Conservation (phyloP, 2,113 vertebrate genomes). For the Hippocampus abdominalis region DNA sequence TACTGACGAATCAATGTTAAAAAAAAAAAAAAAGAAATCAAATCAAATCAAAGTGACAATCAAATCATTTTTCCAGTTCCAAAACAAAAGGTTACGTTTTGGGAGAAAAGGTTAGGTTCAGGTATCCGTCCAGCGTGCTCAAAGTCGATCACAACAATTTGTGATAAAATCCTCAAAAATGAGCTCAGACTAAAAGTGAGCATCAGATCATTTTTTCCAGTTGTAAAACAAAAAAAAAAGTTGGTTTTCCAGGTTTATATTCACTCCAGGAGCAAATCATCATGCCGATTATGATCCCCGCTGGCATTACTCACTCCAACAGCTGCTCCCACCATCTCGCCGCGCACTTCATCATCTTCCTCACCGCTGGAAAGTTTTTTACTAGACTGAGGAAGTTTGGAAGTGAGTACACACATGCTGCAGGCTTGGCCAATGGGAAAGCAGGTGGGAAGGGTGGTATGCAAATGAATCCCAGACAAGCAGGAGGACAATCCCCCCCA, state of each 20-base stretch:
- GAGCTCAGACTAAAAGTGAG: neutral
- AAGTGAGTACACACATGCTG: conserved; percentile 46
- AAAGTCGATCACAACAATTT: neutral
- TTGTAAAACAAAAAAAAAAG: neutral
- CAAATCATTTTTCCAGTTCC: neutral
- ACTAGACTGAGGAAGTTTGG: conserved; percentile 56
- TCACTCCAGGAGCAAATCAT: neutral
- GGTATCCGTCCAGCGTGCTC: neutral
- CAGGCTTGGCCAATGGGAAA: conserved; percentile 43
- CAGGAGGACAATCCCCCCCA: conserved; percentile 32
- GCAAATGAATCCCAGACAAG: conserved; percentile 40
- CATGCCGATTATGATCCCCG: conserved; percentile 9
- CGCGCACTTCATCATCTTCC: conserved; percentile 42
- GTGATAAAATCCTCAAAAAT: neutral
- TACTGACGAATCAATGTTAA: conserved; percentile 10
- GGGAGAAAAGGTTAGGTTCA: too few relatives aligned
- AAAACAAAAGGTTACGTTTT: neutral
- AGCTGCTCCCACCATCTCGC: conserved; percentile 48
- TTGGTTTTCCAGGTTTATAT: neutral
- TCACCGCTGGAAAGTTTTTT: conserved; percentile 44
- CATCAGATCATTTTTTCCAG: conserved; percentile 4
- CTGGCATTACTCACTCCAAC: conserved; percentile 54
- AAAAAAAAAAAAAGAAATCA: too few relatives aligned
- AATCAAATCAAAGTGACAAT: neutral
- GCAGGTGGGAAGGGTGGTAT: conserved; percentile 34